phyloP scores from a whole-genome alignment of 2,113 vertebrate species.

The Oriolus oriolus region DNA sequence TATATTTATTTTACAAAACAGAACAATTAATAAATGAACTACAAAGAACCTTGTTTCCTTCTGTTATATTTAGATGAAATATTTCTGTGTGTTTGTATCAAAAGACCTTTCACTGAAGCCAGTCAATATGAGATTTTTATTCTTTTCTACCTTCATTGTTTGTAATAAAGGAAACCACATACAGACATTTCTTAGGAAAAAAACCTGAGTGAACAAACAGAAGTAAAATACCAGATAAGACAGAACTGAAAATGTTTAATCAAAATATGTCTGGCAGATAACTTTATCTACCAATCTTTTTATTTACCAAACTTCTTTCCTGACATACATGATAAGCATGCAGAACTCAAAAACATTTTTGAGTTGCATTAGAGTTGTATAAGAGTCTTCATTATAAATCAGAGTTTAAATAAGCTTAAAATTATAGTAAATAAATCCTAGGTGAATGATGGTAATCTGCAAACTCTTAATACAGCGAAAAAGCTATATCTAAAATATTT shows the following conservation, averaged over 20 bases:
- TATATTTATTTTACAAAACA: not conserved
- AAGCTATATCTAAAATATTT: not conserved
- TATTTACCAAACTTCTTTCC: not conserved
- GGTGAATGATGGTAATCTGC: not conserved
- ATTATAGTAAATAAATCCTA: not conserved
- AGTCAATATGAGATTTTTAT: not conserved
- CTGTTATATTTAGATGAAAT: not conserved
- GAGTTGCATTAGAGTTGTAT: not conserved
- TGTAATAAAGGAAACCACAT: not conserved
- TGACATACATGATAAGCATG: accelerated
- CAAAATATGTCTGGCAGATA: not conserved
- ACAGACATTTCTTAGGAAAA: not conserved
- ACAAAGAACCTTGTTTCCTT: not conserved
- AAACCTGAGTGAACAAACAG: not conserved
- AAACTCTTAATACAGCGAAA: not conserved
- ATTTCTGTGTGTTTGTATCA: not conserved
- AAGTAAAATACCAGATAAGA: not conserved
- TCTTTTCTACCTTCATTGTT: not conserved
- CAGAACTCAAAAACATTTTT: not conserved
- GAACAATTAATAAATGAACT: not conserved
- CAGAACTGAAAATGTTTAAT: not conserved
- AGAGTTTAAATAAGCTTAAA: not conserved
- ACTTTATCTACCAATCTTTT: not conserved
- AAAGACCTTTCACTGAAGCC: not conserved
- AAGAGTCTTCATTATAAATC: not conserved